Percentiles rank a stretch among this genome's conserved stretches.
These are phyloP conservation scores for Diaprepes abbreviatus DNA, from an alignment of 2,888 invertebrate species.

Conservation along the genomic window DNA sequence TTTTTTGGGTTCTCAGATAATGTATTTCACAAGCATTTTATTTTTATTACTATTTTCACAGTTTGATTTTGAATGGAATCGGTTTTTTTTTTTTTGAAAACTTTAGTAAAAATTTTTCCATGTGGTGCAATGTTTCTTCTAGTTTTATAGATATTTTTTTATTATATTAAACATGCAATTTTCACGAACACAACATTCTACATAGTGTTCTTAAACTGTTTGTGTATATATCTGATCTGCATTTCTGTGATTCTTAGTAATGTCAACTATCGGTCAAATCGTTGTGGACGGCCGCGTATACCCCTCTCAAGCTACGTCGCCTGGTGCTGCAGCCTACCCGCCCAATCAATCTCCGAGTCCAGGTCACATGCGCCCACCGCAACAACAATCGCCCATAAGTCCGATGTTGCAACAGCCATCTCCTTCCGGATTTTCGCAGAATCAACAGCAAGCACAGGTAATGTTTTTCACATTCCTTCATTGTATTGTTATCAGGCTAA, in stretches of 20 bases:
- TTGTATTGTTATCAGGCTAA: too few species aligned
- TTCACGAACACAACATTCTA: too few species aligned
- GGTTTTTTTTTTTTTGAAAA: too few species aligned
- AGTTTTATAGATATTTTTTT: too few species aligned
- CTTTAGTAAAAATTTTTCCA: too few species aligned
- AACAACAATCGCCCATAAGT: slow-evolving; percentile 61
- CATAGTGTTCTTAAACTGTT: neutral
- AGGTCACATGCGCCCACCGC: slow-evolving; percentile 65
- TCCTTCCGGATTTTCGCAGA: slow-evolving; percentile 50
- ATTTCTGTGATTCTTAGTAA: slow-evolving; percentile 69
- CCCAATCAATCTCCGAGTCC: slow-evolving; percentile 61
- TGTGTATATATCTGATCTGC: neutral
- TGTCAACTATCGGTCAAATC: slow-evolving; percentile 84
- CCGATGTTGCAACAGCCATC: slow-evolving; percentile 57
- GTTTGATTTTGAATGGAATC: too few species aligned
- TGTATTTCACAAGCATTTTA: too few species aligned
- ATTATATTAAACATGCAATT: too few species aligned
- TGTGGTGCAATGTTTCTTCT: too few species aligned
- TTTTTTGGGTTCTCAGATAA: too few species aligned
- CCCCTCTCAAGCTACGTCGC: slow-evolving; percentile 70
- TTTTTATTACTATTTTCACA: too few species aligned
- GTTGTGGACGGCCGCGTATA: slow-evolving; percentile 88
- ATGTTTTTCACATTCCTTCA: too few species aligned
- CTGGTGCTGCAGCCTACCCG: slow-evolving; percentile 63
- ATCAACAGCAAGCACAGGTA: slow-evolving; percentile 50